Evolutionary conservation across 1,140 invertebrate genomes (phyloP).

Genomic region (Theocolax elegans): DNA sequence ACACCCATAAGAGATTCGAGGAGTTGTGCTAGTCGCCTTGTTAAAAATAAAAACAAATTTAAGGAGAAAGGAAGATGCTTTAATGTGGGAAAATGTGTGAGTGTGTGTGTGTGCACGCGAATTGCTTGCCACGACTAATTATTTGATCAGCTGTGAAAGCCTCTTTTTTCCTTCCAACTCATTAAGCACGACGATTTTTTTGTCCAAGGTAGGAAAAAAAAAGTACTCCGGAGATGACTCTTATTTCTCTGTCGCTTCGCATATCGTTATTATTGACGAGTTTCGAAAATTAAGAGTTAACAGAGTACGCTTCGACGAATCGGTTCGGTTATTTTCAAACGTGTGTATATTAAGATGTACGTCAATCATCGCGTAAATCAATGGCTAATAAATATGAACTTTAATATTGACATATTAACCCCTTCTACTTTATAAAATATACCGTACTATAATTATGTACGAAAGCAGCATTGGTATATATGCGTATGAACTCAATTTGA

Average conservation of each 20-base stretch:
- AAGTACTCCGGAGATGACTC: too few relatives aligned
- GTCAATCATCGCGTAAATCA: not conserved
- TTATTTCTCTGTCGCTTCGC: too few relatives aligned
- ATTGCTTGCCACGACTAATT: not conserved
- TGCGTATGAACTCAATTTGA: too few relatives aligned
- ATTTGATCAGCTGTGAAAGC: too few relatives aligned
- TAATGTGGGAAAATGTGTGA: not conserved
- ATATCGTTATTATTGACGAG: not conserved
- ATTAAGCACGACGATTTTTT: too few relatives aligned
- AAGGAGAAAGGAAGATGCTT: conserved; percentile 16
- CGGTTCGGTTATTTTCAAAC: not conserved
- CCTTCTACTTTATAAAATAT: not conserved
- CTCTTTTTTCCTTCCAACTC: too few relatives aligned
- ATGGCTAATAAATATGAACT: not conserved
- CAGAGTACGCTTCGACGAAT: too few relatives aligned
- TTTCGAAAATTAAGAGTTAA: not conserved
- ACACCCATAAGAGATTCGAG: not conserved
- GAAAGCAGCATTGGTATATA: too few relatives aligned
- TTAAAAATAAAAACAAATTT: not conserved
- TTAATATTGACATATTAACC: conserved; percentile 17
- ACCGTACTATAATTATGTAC: not conserved
- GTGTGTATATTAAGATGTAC: not conserved
- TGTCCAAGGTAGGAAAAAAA: too few relatives aligned
- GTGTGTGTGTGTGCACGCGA: not conserved
- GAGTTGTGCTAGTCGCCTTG: not conserved